Base-by-base conservation (phyloP, 1,140 invertebrate species). In the Anastrepha ludens region DNA sequence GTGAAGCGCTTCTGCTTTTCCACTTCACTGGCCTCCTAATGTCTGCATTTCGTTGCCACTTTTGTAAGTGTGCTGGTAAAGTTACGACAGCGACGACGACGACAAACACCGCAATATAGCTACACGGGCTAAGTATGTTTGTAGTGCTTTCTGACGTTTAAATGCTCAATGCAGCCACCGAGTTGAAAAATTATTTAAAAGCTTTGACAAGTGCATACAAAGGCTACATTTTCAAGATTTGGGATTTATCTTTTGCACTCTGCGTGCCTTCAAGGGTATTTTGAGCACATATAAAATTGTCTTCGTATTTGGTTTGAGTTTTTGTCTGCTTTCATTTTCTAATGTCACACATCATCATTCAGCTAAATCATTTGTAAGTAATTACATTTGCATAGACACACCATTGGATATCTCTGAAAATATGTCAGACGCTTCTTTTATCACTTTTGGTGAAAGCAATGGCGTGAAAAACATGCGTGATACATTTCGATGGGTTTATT, bases 281-380 rank as follows among this genome's bases (percentile, higher is more conserved):
- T 44, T 13, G 17, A 81, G 17, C 15, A n/a, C 13, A 44, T 41
- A 74, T 41, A 6, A 29, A 29, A 29, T 29, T 1, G 17, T 47
- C 20, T 55, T 11, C 74, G 17, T 41, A 55, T 29, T 15, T 20
- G 11, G 55, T 81, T 55, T 81, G 20, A 13, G 39, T 13, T 62
- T 29, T 67, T 20, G 7, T 29, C 5, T 67, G 64, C 29, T 5
- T 6, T 55, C 7, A 55, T 81, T 81, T 81, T 81, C 47, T 29
- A 81, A 81, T 81, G 74, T 81, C 20, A 81, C 50, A 47, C 74
- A 55, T 81, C 74, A 81, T 81, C 47, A 81, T 81, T 81, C 50
- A 55, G n/a, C 50, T 81, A 81, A 50, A 81, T 81, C 15, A 81
- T 81, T 81, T 81, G 44, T 81, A 81, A 81, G 74, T 81, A 81